Evolutionary conservation across 1,140 invertebrate genomes (phyloP).

Genomic region (Manduca sexta): DNA sequence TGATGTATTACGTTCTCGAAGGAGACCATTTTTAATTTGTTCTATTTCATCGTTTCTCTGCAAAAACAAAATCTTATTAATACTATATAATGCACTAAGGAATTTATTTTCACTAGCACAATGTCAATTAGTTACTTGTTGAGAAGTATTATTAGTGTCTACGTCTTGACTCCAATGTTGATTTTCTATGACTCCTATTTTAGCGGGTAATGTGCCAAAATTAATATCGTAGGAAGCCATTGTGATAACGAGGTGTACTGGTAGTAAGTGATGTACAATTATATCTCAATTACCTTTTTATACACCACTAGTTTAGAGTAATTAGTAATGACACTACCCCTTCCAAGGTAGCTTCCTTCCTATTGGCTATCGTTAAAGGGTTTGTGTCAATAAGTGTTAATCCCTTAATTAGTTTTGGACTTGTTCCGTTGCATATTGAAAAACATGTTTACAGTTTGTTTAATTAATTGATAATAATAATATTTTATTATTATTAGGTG

Average conservation of each 20-base stretch:
- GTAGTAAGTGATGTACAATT: constrained; percentile 5
- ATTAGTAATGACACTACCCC: constrained; percentile 10
- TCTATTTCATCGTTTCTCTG: no score
- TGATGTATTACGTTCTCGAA: no score
- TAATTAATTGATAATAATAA: background rate
- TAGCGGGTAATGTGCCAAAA: no score
- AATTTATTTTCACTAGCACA: no score
- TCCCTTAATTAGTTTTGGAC: constrained; percentile 5
- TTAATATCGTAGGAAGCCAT: background rate
- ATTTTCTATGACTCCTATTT: no score
- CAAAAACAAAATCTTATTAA: no score
- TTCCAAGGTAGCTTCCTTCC: background rate
- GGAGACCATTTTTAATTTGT: no score
- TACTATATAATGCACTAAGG: no score
- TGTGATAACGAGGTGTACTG: constrained; percentile 6
- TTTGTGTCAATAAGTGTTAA: constrained; percentile 3
- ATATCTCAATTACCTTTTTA: constrained; percentile 6
- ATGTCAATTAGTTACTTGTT: no score
- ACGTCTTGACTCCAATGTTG: no score
- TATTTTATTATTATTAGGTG: background rate
- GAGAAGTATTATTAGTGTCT: no score
- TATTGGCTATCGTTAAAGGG: constrained; percentile 4
- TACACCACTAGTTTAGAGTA: background rate
- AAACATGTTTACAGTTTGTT: constrained; percentile 9
- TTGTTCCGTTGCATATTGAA: background rate